Conservation (phyloP, 1,140 invertebrate genomes). For the Geopemphigus sp. region DNA sequence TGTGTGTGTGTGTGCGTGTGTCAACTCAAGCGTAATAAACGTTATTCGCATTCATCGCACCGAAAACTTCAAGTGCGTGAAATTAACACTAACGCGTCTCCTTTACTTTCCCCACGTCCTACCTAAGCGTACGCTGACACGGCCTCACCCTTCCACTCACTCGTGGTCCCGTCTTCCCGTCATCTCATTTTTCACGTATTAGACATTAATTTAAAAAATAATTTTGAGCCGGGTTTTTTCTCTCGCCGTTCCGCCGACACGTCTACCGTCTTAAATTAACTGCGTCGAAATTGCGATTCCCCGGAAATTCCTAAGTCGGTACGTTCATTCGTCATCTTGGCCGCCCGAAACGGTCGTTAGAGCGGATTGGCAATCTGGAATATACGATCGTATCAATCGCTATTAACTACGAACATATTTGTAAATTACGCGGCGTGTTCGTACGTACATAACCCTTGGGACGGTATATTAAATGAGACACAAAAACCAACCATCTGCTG, state of each 20-base stretch:
- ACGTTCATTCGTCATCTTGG: background rate
- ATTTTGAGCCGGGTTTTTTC: background rate
- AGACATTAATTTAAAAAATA: background rate
- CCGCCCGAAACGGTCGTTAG: background rate
- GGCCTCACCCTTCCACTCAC: too few relatives aligned
- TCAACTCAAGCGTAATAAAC: constrained; percentile 7
- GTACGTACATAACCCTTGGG: too few relatives aligned
- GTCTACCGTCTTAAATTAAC: background rate
- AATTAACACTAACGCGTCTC: constrained; percentile 16
- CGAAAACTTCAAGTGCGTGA: constrained; percentile 19
- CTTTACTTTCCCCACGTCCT: background rate
- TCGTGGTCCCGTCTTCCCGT: too few relatives aligned
- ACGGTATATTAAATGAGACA: too few relatives aligned
- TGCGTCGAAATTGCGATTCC: background rate
- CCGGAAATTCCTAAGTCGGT: background rate
- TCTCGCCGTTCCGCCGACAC: background rate
- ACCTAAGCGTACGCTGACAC: background rate
- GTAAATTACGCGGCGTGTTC: background rate
- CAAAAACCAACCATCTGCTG: too few relatives aligned
- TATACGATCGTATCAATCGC: background rate
- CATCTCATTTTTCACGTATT: background rate
- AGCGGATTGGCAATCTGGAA: background rate
- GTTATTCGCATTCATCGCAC: constrained; percentile 15
- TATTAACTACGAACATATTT: background rate
- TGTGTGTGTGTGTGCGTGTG: background rate